Base-by-base conservation (phyloP, 2,113 vertebrate species). In the Gopherus flavomarginatus region DNA sequence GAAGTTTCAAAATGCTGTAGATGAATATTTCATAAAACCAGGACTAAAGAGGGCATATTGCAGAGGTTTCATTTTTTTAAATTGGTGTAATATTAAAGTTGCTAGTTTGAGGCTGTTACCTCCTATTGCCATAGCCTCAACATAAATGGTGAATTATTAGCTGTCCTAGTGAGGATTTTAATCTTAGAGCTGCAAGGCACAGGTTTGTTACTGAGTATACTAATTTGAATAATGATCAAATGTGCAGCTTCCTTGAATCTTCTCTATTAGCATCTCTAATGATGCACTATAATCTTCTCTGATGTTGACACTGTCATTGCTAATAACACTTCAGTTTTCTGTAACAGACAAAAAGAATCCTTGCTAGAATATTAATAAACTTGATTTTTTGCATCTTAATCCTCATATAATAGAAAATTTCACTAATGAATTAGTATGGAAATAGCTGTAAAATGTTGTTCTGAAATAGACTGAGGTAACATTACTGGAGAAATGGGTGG, bases 231-330 rank as follows among this genome's bases (percentile, higher is more conserved):
- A 79, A 52, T 69, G 19, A 86, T 95, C 27, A 92, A 95, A 92
- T 82, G 38, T 17, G 2, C 38, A 94, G 78, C 27, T 89, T 82
- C 89, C 62, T 95, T 90, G 54, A 96, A 84, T 88, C 31, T 56
- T 94, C 96, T 38, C 81, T 89, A 57, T 95, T 95, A 93, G 22
- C 83, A 31, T 78, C 77, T 93, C 94, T 91, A 92, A 84, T 94
- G 83, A 95, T 81, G 54, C 54, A 85, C 85, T 95, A 47, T 93
- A 78, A 88, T 92, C 81, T 80, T 81, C 85, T 52, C 54, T 92
- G 84, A 87, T 56, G 59, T 69, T 95, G 83, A 31, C 81, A 92
- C 88, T 79, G 75, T 47, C 38, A 78, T 47, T 26, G 24, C 42
- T 78, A 78, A 78, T 78, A 78, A 47, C 75, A 47, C 75, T 26